Percentiles rank a stretch among this genome's conserved stretches.
Conservation (phyloP, 2,888 invertebrate species). For the Sphaerophoria rueppellii region DNA sequence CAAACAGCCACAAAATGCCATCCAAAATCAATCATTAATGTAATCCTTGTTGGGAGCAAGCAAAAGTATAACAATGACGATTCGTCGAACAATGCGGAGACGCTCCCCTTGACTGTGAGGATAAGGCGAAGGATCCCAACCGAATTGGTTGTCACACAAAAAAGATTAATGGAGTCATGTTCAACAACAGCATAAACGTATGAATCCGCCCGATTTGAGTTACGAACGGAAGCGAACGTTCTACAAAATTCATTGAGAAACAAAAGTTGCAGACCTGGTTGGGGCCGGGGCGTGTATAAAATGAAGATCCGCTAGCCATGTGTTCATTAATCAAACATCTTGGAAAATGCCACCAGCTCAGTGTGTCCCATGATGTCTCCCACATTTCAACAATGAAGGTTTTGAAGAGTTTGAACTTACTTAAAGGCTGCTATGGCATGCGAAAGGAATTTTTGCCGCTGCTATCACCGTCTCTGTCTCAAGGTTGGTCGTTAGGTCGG, state of each 20-base stretch:
- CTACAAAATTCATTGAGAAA: conserved; percentile 55
- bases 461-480: background rate
- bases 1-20: conserved; percentile 65
- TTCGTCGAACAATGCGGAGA: conserved; percentile 18
- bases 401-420: conserved; percentile 60
- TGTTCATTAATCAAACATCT: conserved; percentile 69
- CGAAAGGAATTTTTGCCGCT: conserved; percentile 20
- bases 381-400: conserved; percentile 62
- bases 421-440: conserved; percentile 12
- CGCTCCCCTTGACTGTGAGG: conserved; percentile 44
- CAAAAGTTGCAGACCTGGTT: conserved; percentile 30
- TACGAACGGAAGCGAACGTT: conserved; percentile 44
- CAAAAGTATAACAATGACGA: conserved; percentile 30
- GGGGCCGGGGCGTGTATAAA: conserved; percentile 29
- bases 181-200: conserved; percentile 67
- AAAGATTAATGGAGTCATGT: conserved; percentile 73
- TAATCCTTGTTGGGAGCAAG: conserved; percentile 67
- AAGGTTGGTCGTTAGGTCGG: no score
- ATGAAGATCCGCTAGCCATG: conserved; percentile 50
- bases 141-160: conserved; percentile 60
- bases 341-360: conserved; percentile 43
- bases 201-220: conserved; percentile 31
- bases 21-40: conserved; percentile 70
- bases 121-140: conserved; percentile 54
- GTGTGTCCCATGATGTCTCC: conserved; percentile 27